Evolutionary conservation across 1,140 invertebrate species (phyloP), one percentile per base, ranked within the genome.

Genomic region (Heliconius melpomene): DNA sequence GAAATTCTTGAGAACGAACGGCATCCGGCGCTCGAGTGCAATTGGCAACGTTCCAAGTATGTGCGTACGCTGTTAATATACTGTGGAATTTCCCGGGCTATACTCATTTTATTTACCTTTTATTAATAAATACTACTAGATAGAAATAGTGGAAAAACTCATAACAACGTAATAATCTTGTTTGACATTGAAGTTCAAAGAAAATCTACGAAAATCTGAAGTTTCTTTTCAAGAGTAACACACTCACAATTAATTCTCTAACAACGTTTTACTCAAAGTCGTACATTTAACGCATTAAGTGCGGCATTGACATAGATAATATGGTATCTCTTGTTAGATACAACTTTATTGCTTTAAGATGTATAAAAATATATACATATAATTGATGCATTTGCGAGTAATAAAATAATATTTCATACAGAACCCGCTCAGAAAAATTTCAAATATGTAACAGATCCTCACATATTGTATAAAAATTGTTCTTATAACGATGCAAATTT

Each of bases 1-100:
- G 80, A 80, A 86, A 90, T 92, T 91, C 85, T 85, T 88, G 80
- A 84, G 84, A 81, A 77, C 81, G 83, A 82, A 80, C 84, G 86
- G 87, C 85, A 89, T 90, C 88, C 89, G 88, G 88, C 85, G 85
- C 83, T 85, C 84, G 87, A 88, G 84, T 93, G 91, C 91, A 93
- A 73, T 84, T 92, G 91, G 91, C 88, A 7, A 8, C 3, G n/a
- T 13, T 89, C 90, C 91, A 93, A 89, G 36, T 87, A 91, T 90
- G 89, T 84, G 80, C 85, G 80, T 78, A 81, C 87, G 83, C 84
- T 79, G 87, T 85, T 90, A 91, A 90, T 84, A 83, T 86, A 81
- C 79, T 87, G 85, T 89, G 90, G 91, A 90, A 91, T 89, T 86
- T 83, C 87, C 88, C 84, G 80, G 77, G 78, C 84, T 85, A 87